Evolutionary conservation across 2,888 invertebrate genomes (phyloP), one percentile per base, ranked within the genome.

Genomic region (Helobdella robusta): DNA sequence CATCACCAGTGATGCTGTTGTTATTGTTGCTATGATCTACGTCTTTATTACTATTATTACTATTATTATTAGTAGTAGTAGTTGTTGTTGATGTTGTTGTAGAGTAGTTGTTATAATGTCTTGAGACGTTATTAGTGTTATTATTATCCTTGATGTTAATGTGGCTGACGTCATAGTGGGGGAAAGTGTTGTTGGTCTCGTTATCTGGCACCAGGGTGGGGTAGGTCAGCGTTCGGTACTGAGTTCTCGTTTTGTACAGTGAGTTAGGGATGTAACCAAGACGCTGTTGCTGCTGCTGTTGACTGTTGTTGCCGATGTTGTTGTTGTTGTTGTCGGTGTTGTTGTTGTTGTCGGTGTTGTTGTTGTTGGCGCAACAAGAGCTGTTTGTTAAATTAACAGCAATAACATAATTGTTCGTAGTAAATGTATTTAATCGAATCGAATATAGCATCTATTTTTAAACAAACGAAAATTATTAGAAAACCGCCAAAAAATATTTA

Each of bases 141-240:
- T 50, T 18, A 50, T 50, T 50, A 50, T 50, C 25, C n/a, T 50
- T 18, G 6, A 4, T 50, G 5, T 50, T 50, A 50, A 23, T 50
- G 4, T 50, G 6, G 25, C n/a, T 50, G 5, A 23, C 4, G 25
- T 8, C 25, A 8, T n/a, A 30, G 32, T 25, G 4, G 32, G 28
- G 28, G 32, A 30, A 30, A 30, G 28, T n/a, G 32, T 54, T 6
- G 15, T 54, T 25, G 6, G 28, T 25, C 8, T 3, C 54, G 32
- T 25, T 11, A 23, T 5, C 23, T 6, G 23, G 15, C 30, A 25
- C 54, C 23, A 77, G 73, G 18, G 78, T 79, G 2, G 78, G 78
- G 68, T 79, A 81, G 56, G 76, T 77, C 69, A 79, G 78, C 67
- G 73, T 76, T 36, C 79, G 75, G 71, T 80, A 80, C 67, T 75